Percentiles rank a stretch among this genome's conserved stretches.
phyloP scores from a whole-genome alignment of 2,797 vertebrate species.

The Graptemys geographica region DNA sequence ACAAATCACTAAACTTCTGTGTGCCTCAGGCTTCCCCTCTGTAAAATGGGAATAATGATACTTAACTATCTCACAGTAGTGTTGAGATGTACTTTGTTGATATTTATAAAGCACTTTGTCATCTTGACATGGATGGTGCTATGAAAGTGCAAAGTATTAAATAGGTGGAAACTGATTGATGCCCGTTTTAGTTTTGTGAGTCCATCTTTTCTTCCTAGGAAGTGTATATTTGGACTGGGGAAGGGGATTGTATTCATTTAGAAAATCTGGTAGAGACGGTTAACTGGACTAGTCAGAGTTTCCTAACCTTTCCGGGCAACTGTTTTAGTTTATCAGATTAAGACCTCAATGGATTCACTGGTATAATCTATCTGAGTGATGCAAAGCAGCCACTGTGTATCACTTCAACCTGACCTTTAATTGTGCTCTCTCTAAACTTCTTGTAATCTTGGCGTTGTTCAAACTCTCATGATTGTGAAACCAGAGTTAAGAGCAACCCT shows the following conservation, averaged over 20 bases:
- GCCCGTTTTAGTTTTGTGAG: background rate
- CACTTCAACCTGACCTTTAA: background rate
- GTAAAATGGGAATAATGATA: background rate
- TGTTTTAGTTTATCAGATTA: background rate
- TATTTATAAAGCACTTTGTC: background rate
- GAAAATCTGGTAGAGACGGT: constrained; percentile 14
- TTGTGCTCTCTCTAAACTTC: background rate
- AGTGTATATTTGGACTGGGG: background rate
- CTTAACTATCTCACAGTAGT: background rate
- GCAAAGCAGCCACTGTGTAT: background rate
- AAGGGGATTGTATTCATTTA: background rate
- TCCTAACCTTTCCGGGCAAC: constrained; percentile 8
- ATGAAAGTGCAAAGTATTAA: background rate
- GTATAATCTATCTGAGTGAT: background rate
- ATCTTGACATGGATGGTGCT: constrained; percentile 1
- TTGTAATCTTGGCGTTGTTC: background rate
- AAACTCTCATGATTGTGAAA: background rate
- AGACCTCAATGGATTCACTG: background rate
- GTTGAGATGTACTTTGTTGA: background rate
- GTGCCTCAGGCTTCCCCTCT: background rate
- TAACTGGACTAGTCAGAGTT: background rate
- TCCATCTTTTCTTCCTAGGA: background rate
- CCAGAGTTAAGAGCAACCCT: background rate
- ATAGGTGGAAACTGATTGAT: background rate
- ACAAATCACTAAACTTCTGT: background rate